Conservation (phyloP, 2,888 invertebrate genomes). For the Leptarthrus brevirostris region DNA sequence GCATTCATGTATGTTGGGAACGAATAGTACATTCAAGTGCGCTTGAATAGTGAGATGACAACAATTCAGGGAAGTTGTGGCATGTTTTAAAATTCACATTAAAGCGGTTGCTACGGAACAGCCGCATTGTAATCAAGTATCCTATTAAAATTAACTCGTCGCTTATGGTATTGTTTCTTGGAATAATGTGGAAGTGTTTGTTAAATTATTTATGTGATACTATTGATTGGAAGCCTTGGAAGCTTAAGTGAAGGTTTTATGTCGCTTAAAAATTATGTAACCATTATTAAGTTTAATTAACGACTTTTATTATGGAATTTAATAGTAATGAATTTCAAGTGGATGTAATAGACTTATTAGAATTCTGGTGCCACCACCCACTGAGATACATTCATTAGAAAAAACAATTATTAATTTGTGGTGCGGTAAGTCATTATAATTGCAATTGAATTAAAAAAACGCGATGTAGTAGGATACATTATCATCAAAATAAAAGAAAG, state of each 20-base stretch:
- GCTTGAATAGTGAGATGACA: not conserved
- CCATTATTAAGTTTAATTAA: constrained; percentile 32
- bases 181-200: not conserved
- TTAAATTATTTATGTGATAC: not conserved
- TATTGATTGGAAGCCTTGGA: not conserved
- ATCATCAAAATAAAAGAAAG: too few species aligned
- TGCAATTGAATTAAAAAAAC: too few species aligned
- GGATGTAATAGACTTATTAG: not conserved
- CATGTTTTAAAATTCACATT: not conserved
- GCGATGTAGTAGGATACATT: too few species aligned
- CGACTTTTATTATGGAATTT: constrained; percentile 3
- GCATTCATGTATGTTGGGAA: not conserved
- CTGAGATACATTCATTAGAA: not conserved
- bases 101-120: not conserved
- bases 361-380: not conserved
- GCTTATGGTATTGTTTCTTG: not conserved
- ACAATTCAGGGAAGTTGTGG: not conserved
- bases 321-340: constrained; percentile 23
- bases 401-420: not conserved
- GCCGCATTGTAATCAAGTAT: not conserved
- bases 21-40: too few species aligned
- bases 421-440: too few species aligned
- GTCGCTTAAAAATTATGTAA: constrained; percentile 5
- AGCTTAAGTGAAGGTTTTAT: not conserved
- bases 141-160: not conserved